Evolutionary conservation across 2,888 invertebrate genomes (phyloP), one percentile per base, ranked within the genome.

Genomic region (Polydesmus complanatus): DNA sequence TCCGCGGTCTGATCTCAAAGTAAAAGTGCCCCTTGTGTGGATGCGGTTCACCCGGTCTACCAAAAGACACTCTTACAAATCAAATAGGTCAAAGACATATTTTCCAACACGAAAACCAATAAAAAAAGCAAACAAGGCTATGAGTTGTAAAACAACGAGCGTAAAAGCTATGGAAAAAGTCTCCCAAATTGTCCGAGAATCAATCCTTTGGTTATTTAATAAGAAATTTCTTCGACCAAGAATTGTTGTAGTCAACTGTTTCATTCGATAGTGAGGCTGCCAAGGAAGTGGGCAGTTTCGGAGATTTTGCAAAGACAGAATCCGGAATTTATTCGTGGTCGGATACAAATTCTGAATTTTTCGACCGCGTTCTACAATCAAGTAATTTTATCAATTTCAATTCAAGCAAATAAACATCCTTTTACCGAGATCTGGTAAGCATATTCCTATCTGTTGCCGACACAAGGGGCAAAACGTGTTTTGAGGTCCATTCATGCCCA

Each of bases 401-500:
- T n/a, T n/a, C n/a, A n/a, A n/a, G n/a, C n/a, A n/a, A n/a, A n/a
- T n/a, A n/a, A n/a, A n/a, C n/a, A n/a, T n/a, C n/a, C n/a, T n/a
- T n/a, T 5, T 19, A 54, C 54, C 54, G 21, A 21, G 19, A 27
- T 54, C 54, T 27, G 54, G 27, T 21, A 54, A 19, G 19, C 54
- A 54, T n/a, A 54, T n/a, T 18, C 64, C 62, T 26, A 66, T 66
- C 5, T 59, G 60, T 48, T 57, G 54, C 23, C 66, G 57, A 54
- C 66, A 66, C n/a, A 66, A 56, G n/a, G 66, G 66, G 53, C 66
- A 66, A 19, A 51, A 54, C 3, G 66, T 65, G 48, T 63, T 53
- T 52, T 63, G 64, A 51, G 66, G 64, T 37, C 63, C 58, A n/a
- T 63, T 62, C 22, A 51, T 59, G 11, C 63, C 66, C 18, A 66